Percentiles rank a stretch among this genome's conserved stretches.
Conservation (phyloP, 2,113 vertebrate species). For the Hypomesus transpacificus region DNA sequence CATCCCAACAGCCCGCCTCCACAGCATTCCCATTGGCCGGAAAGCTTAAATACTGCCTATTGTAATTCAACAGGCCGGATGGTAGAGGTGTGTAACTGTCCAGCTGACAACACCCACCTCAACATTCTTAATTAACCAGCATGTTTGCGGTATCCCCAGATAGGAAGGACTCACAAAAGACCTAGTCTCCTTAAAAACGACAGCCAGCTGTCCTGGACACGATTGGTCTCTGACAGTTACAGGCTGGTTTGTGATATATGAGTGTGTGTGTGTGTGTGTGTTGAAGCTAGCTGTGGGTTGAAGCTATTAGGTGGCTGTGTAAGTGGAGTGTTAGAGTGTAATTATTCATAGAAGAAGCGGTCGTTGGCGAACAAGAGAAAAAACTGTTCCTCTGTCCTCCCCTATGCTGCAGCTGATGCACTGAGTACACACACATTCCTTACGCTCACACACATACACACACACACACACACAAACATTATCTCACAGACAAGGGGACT, state of each 20-base stretch:
- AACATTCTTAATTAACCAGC: too few relatives aligned
- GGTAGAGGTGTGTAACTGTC: too few relatives aligned
- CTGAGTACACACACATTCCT: slow-evolving; percentile 4
- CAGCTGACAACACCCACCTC: too few relatives aligned
- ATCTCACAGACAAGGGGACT: not conserved
- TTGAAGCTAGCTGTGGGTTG: not conserved
- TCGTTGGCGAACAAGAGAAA: not conserved
- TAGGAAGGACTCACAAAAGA: too few relatives aligned
- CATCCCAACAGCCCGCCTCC: slow-evolving; percentile 14
- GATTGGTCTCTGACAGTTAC: too few relatives aligned
- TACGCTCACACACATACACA: not conserved
- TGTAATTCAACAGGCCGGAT: too few relatives aligned
- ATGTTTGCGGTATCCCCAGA: too few relatives aligned
- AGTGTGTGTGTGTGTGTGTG: not conserved
- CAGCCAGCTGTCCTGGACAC: too few relatives aligned
- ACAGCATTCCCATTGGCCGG: not conserved
- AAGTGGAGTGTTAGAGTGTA: not conserved
- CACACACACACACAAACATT: slow-evolving; percentile 18
- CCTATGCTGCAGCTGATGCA: slow-evolving; percentile 14
- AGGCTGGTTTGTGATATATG: not conserved
- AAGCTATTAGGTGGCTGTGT: too few relatives aligned
- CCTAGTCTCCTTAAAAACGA: too few relatives aligned
- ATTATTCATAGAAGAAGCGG: not conserved
- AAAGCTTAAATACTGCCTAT: too few relatives aligned
- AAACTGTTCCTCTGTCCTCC: not conserved